A percentile compares a stretch with the other conserved stretches of the same genome.
Conservation (phyloP, 2,888 invertebrate species). For the Leuctra nigra region DNA sequence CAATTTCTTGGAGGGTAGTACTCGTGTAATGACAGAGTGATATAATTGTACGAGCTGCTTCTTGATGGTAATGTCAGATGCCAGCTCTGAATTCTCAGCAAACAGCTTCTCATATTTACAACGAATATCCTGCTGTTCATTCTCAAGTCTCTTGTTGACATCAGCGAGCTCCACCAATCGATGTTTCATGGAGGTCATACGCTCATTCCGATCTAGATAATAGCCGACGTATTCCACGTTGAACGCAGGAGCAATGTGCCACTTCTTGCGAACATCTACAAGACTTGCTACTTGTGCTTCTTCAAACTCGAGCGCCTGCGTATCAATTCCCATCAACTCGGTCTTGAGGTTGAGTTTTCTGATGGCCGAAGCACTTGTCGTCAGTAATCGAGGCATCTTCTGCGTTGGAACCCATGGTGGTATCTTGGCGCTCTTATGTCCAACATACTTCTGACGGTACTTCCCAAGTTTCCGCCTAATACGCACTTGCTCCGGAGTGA, state of each 20-base stretch:
- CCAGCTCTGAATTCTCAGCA: constrained; percentile 58
- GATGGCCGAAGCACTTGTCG: constrained; percentile 86
- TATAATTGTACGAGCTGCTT: constrained; percentile 55
- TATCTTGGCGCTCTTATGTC: constrained; percentile 63
- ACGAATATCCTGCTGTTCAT: constrained; percentile 70
- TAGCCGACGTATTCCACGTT: constrained; percentile 93
- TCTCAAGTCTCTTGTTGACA: constrained; percentile 64
- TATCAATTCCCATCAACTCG: constrained; percentile 84
- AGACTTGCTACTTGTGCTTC: constrained; percentile 76
- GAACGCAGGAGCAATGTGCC: constrained; percentile 92
- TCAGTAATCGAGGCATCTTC: constrained; percentile 86
- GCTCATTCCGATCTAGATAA: constrained; percentile 80
- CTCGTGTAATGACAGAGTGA: constrained; percentile 52
- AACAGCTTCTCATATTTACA: constrained; percentile 65
- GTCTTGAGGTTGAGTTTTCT: constrained; percentile 76
- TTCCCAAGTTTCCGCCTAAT: constrained; percentile 77
- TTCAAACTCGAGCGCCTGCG: constrained; percentile 70
- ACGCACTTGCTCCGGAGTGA: constrained; percentile 62
- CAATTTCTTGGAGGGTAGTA: constrained; percentile 53
- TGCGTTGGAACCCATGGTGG: constrained; percentile 92
- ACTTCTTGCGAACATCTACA: constrained; percentile 83
- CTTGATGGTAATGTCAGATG: constrained; percentile 51
- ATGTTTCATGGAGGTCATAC: constrained; percentile 70
- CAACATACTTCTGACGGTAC: constrained; percentile 75
- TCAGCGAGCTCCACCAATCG: constrained; percentile 67